Percentiles rank a stretch among this genome's conserved stretches.
Conservation (phyloP, 2,113 vertebrate genomes). For the Prinia subflava region DNA sequence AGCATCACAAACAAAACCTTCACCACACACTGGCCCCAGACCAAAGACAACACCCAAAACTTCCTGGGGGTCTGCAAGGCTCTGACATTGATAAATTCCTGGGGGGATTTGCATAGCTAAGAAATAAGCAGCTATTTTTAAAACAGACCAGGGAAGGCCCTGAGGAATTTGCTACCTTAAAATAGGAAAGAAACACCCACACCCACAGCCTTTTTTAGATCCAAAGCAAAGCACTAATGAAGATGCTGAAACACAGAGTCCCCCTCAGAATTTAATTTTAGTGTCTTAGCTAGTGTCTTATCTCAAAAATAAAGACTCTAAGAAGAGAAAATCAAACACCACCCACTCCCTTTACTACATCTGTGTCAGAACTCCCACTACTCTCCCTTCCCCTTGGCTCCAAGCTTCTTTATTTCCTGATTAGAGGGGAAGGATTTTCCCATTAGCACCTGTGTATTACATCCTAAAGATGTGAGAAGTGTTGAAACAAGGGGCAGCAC, state of each 20-base stretch:
- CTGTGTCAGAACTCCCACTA: slow-evolving; percentile 33
- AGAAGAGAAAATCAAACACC: slow-evolving; percentile 37
- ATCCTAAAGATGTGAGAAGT: neutral
- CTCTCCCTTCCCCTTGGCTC: neutral
- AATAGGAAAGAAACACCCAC: slow-evolving; percentile 18
- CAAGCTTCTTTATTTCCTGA: neutral
- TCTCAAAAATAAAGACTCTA: neutral
- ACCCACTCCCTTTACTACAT: slow-evolving; percentile 53
- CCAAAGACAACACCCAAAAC: neutral
- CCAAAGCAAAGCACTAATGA: neutral
- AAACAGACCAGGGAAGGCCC: slow-evolving; percentile 12
- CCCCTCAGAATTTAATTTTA: slow-evolving; percentile 34
- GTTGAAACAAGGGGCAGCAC: neutral
- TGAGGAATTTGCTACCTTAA: slow-evolving; percentile 7
- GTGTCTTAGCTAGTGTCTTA: neutral
- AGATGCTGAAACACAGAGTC: slow-evolving; percentile 2
- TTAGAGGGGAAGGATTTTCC: slow-evolving; percentile 15
- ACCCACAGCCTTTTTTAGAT: neutral
- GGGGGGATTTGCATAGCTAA: neutral
- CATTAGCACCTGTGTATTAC: neutral
- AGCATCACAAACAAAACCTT: neutral
- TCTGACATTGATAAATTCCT: neutral
- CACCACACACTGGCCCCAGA: rapidly evolving
- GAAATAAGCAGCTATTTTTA: neutral
- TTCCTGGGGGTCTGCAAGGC: neutral